Evolutionary conservation across 1,140 invertebrate genomes (phyloP).

Genomic region (Diorhabda elongata): DNA sequence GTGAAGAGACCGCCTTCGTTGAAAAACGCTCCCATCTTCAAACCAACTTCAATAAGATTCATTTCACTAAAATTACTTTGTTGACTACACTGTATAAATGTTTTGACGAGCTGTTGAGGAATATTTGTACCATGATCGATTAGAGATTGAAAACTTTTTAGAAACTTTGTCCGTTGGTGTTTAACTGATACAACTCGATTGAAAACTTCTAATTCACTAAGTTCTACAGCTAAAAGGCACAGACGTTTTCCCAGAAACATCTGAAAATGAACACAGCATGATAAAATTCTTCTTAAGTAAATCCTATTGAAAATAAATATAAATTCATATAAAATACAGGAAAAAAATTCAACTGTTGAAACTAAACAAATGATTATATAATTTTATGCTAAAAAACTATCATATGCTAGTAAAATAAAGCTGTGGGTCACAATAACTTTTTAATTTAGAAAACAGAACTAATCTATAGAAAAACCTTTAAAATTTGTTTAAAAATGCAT

Average conservation of each 20-base stretch:
- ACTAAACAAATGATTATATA: too few species aligned
- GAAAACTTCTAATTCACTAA: slow-evolving; percentile 69
- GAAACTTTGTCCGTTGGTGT: slow-evolving; percentile 61
- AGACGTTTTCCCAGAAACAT: slow-evolving; percentile 34
- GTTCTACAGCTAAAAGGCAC: slow-evolving; percentile 52
- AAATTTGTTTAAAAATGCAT: too few species aligned
- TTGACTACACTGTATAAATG: slow-evolving; percentile 48
- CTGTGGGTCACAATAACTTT: too few species aligned
- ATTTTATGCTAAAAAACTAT: too few species aligned
- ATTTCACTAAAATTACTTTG: slow-evolving; percentile 12
- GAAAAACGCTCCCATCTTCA: slow-evolving; percentile 70
- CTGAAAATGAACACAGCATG: slow-evolving; percentile 23
- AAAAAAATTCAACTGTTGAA: too few species aligned
- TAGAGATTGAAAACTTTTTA: slow-evolving; percentile 64
- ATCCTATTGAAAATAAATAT: too few species aligned
- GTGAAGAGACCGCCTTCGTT: slow-evolving; percentile 81
- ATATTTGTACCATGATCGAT: slow-evolving; percentile 60
- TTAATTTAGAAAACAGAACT: too few species aligned
- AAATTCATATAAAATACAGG: too few species aligned
- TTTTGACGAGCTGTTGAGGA: slow-evolving; percentile 50
- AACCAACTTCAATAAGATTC: slow-evolving; percentile 53
- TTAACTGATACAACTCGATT: slow-evolving; percentile 66
- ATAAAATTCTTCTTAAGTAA: too few species aligned
- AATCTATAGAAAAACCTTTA: too few species aligned
- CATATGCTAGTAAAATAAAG: too few species aligned